These are phyloP conservation scores for Tetrax tetrax DNA, from an alignment of 2,113 vertebrate species.

Conservation along the genomic window DNA sequence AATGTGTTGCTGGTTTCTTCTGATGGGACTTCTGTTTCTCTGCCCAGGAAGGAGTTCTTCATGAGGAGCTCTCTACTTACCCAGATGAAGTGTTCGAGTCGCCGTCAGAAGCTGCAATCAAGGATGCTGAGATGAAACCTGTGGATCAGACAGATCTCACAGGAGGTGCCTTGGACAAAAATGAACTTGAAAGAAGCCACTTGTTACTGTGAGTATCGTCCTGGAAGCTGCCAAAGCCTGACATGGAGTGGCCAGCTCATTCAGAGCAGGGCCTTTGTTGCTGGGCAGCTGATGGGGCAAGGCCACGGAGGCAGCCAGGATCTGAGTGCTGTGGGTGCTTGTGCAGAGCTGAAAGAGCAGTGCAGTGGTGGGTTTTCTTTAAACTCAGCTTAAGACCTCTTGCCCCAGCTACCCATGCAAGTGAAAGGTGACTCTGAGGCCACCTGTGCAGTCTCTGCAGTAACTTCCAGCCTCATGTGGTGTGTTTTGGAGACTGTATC, in stretches of 20 bases:
- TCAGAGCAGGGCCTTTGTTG: not conserved
- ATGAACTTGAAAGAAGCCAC: conserved; percentile 92
- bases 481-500: not conserved
- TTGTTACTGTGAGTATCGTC: conserved; percentile 89
- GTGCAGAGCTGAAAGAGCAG: not conserved
- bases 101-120: conserved; percentile 87
- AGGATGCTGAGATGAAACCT: conserved; percentile 82
- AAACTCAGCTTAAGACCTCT: not conserved
- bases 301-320: not conserved
- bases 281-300: too few species aligned
- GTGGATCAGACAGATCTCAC: conserved; percentile 86
- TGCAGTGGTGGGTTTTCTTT: not conserved
- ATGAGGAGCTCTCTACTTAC: conserved; percentile 92
- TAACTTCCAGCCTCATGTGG: not conserved
- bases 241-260: not conserved
- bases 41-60: conserved; percentile 89
- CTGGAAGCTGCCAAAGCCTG: not conserved
- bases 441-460: not conserved
- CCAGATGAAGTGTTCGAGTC: conserved; percentile 95
- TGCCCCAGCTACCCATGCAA: not conserved
- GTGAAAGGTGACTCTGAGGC: not conserved
- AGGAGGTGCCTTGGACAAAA: conserved; percentile 92
- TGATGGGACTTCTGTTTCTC: conserved; percentile 38
- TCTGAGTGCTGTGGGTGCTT: not conserved
- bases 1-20: not conserved